Conservation (phyloP, 2,113 vertebrate genomes). For the Macquaria australasica region DNA sequence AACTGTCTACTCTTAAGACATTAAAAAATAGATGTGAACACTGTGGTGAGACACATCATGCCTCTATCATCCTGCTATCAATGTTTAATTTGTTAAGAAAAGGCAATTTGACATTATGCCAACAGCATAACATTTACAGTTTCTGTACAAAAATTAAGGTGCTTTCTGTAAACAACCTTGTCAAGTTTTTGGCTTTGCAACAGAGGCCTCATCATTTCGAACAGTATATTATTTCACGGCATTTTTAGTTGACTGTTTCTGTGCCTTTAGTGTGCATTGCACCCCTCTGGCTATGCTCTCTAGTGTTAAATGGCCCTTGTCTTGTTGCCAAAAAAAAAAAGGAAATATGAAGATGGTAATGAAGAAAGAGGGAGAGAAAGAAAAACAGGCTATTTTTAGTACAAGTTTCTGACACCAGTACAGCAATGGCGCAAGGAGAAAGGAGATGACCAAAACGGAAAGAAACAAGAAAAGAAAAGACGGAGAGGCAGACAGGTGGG, state of each 20-base stretch:
- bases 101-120: not conserved
- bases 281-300: conserved; percentile 19
- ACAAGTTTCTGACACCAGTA: conserved; percentile 10
- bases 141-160: not conserved
- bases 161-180: conserved; percentile 8
- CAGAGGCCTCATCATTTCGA: not conserved
- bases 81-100: not conserved
- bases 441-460: not conserved
- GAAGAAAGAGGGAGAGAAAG: conserved; percentile 17
- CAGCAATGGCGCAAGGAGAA: conserved; percentile 13
- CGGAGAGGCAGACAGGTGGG: not conserved
- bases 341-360: conserved; percentile 34
- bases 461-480: not conserved
- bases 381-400: conserved; percentile 33
- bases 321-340: conserved; percentile 31
- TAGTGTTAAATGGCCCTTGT: conserved; percentile 54
- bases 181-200: not conserved
- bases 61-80: not conserved
- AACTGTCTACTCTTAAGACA: not conserved
- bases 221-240: not conserved
- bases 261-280: not conserved
- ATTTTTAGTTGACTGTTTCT: not conserved
- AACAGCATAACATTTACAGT: no score
- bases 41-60: not conserved
- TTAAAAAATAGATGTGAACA: not conserved